Evolutionary conservation across 2,888 invertebrate genomes (phyloP).

Genomic region (Lithophane ornitopus): DNA sequence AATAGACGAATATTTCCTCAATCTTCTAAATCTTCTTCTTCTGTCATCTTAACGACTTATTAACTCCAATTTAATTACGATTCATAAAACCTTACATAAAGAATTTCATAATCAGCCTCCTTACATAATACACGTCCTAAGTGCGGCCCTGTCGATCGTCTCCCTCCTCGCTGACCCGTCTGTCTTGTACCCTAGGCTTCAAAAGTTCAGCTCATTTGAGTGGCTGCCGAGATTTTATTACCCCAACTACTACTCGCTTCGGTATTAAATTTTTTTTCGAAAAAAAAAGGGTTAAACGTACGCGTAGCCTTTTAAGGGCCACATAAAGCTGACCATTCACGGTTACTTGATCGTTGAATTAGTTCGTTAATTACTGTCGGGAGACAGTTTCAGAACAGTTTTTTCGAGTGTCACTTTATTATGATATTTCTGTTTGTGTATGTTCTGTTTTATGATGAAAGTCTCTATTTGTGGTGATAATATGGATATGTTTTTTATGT

Average conservation of each 20-base stretch:
- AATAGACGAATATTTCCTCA: no score
- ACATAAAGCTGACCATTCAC: constrained; percentile 86
- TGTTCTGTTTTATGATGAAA: constrained; percentile 35
- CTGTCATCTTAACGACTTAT: background rate
- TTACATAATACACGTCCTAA: constrained; percentile 45
- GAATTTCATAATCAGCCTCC: background rate
- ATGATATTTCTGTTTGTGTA: constrained; percentile 62
- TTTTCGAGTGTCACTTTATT: constrained; percentile 63
- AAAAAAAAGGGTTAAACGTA: constrained; percentile 85
- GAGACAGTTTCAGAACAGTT: constrained; percentile 84
- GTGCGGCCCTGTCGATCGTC: constrained; percentile 82
- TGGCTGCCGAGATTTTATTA: constrained; percentile 90
- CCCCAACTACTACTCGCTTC: constrained; percentile 88
- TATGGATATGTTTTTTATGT: constrained; percentile 1
- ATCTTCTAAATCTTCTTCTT: background rate
- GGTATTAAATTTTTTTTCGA: constrained; percentile 84
- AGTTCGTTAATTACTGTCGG: constrained; percentile 84
- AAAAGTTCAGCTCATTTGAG: constrained; percentile 91
- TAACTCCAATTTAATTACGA: background rate
- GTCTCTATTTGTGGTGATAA: constrained; percentile 11
- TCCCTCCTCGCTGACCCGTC: constrained; percentile 88
- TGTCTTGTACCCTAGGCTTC: constrained; percentile 89
- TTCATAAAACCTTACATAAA: background rate
- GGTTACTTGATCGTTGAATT: constrained; percentile 86
- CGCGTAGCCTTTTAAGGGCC: constrained; percentile 84